Base-by-base conservation (phyloP, 2,113 vertebrate genomes). In the Cricetomys ansorgei region DNA sequence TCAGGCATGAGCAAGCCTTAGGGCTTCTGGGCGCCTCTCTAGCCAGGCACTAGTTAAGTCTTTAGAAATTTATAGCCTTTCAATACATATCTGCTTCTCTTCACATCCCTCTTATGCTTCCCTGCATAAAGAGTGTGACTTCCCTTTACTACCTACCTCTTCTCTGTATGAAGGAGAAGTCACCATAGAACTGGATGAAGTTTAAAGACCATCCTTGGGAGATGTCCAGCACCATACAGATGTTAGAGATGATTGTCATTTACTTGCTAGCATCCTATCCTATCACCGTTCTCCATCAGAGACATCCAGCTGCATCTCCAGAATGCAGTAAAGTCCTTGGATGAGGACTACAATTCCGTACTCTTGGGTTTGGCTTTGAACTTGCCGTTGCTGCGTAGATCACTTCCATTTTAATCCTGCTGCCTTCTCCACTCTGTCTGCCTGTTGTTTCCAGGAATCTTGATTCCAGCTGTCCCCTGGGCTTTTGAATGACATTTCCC, bases 401-500 rank as follows among this genome's bases (percentile, higher is more conserved):
- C 59, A 21, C 62, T 90, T 89, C 93, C n/a, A 19, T 37, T 67
- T 87, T 4, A 69, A 17, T 23, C 45, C 34, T 25, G 34, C 53
- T 13, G 48, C 64, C 73, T 79, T 96, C 75, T 40, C 72, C 53
- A 57, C 45, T 65, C 81, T 23, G 31, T 62, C 55, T 92, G 53
- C 48, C 3, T 75, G n/a, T 57, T 92, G 27, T 92, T 94, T 94
- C 95, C 62, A 55, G 92, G 92, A 87, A 34, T 93, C 86, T 70
- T 69, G 69, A 72, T 76, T 92, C 95, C 90, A 87, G 88, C 77
- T 69, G 65, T 97, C 92, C 92, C 91, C 84, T 87, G 86, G 92
- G 94, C 64, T 57, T 97, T 43, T 81, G 65, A 72, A 67, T 87
- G 45, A 53, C n/a, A 92, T 96, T 77, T 89, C 69, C 1, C 0